A percentile compares a stretch with the other conserved stretches of the same genome.
Evolutionary conservation across 2,888 invertebrate genomes (phyloP).

Genomic region (Sialis fuliginosa): DNA sequence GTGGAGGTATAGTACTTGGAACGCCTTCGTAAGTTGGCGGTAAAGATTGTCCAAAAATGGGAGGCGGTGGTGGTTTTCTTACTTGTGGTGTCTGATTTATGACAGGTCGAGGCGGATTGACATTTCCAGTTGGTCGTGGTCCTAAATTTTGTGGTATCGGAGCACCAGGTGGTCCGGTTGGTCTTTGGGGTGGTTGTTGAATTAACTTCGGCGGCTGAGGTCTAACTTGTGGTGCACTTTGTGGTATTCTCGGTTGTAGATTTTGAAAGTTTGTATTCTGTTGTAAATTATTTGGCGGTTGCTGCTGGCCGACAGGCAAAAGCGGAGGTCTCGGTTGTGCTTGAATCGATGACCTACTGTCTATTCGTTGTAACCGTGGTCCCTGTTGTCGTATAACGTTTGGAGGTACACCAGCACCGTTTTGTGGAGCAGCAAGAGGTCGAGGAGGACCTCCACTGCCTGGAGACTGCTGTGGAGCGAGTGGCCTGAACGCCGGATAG

Average conservation of each 20-base stretch:
- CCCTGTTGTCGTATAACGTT: conserved; percentile 16
- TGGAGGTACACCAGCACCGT: conserved; percentile 18
- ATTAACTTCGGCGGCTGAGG: conserved; percentile 9
- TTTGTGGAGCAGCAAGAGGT: conserved; percentile 13
- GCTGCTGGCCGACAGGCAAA: conserved; percentile 1
- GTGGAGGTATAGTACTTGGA: conserved; percentile 16
- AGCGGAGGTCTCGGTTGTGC: conserved; percentile 19
- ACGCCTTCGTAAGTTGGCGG: conserved; percentile 14
- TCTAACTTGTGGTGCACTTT: conserved; percentile 8
- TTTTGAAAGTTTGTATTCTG: neutral
- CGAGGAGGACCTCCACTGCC: conserved; percentile 14
- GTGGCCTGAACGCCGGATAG: conserved; percentile 12
- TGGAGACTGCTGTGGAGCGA: conserved; percentile 17
- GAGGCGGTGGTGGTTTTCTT: conserved; percentile 5
- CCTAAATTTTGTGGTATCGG: conserved; percentile 7
- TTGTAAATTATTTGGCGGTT: neutral
- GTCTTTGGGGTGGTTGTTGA: conserved; percentile 9
- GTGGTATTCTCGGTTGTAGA: conserved; percentile 8
- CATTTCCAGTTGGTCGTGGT: conserved; percentile 18
- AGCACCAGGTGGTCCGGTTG: conserved; percentile 6
- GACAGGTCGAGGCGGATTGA: neutral
- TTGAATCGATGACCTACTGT: conserved; percentile 24
- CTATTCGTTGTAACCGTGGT: conserved; percentile 18
- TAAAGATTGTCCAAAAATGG: conserved; percentile 9
- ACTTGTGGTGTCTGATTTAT: conserved; percentile 12